These are phyloP conservation scores for Coendou prehensilis DNA, from an alignment of 2,797 vertebrate genomes.

Conservation along the genomic window DNA sequence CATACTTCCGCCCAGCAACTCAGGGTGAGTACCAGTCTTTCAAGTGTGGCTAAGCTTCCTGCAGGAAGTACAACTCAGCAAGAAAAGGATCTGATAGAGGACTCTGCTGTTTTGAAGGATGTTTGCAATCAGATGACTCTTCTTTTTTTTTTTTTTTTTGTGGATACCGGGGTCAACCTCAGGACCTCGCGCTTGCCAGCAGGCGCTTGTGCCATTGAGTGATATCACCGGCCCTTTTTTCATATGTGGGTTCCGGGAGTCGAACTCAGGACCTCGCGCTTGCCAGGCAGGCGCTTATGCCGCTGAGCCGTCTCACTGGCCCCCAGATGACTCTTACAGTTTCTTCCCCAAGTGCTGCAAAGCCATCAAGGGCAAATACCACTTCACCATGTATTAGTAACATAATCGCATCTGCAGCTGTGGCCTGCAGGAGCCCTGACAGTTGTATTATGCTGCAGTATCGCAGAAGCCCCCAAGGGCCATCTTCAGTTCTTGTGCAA, in stretches of 20 bases:
- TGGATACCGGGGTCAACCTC: no score
- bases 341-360: constrained; percentile 83
- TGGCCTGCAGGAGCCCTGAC: constrained; percentile 93
- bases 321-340: constrained; percentile 46
- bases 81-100: constrained; percentile 87
- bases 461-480: constrained; percentile 97
- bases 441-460: constrained; percentile 97
- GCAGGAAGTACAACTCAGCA: constrained; percentile 84
- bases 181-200: no score
- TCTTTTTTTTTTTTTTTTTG: no score
- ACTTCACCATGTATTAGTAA: constrained; percentile 81
- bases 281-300: no score
- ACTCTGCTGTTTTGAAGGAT: constrained; percentile 84
- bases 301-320: no score
- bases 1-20: constrained; percentile 77
- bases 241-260: no score
- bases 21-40: constrained; percentile 76
- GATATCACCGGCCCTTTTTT: no score
- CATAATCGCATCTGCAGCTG: constrained; percentile 70
- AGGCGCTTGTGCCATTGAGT: no score
- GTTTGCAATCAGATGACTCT: constrained; percentile 76
- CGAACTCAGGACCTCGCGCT: no score
- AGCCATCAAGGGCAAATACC: constrained; percentile 85
- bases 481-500: constrained; percentile 90
- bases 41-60: constrained; percentile 80